These are phyloP conservation scores for Agrochola circellaris DNA, from an alignment of 2,888 invertebrate genomes.

Conservation along the genomic window DNA sequence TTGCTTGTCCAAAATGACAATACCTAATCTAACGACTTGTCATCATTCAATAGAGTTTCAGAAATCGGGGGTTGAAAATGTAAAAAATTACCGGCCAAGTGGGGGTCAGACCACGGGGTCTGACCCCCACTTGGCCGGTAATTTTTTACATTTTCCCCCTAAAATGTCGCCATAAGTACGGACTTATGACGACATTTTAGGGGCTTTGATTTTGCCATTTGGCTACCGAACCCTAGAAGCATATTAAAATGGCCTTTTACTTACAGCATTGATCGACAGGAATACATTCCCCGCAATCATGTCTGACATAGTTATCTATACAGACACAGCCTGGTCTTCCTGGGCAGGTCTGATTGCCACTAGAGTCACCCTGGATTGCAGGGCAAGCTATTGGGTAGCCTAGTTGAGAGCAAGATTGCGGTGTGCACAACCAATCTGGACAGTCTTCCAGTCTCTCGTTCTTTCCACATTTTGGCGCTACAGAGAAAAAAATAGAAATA, in stretches of 20 bases:
- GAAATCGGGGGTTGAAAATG: too few relatives aligned
- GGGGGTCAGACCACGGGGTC: too few relatives aligned
- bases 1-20: neutral
- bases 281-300: conserved; percentile 39
- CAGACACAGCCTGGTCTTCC: conserved; percentile 40
- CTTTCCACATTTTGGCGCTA: conserved; percentile 51
- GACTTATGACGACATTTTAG: too few relatives aligned
- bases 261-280: conserved; percentile 31
- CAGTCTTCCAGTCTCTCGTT: conserved; percentile 64
- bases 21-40: neutral
- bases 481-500: neutral
- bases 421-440: conserved; percentile 57
- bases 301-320: conserved; percentile 33
- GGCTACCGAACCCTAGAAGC: neutral
- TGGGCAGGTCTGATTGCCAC: conserved; percentile 25
- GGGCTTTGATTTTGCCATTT: too few relatives aligned
- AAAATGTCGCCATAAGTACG: too few relatives aligned
- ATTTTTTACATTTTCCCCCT: too few relatives aligned
- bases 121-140: too few relatives aligned
- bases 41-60: too few relatives aligned
- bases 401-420: conserved; percentile 63
- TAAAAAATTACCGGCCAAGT: too few relatives aligned
- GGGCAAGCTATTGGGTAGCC: conserved; percentile 63
- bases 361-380: neutral
- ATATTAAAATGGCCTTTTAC: neutral